phyloP scores from a whole-genome alignment of 92 coral and sea anemone species.

The Parazoanthus swiftii region DNA sequence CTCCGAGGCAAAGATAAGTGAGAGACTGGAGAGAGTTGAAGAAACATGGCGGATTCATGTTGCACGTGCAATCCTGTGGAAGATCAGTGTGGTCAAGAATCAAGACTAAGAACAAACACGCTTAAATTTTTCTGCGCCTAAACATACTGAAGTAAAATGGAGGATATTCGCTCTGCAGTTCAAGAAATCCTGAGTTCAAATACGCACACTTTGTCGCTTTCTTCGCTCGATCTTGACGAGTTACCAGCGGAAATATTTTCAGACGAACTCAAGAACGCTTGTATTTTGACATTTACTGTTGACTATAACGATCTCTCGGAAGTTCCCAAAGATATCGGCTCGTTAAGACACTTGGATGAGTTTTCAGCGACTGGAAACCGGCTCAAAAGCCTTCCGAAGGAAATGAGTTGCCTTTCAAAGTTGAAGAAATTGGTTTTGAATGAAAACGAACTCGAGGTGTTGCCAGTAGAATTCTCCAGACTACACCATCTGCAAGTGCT shows the following conservation, averaged over 20 bases:
- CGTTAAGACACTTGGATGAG: constrained; percentile 56
- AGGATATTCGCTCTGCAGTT: constrained; percentile 43
- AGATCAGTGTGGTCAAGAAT: too few relatives aligned
- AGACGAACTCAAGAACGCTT: constrained; percentile 44
- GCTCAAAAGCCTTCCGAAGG: constrained; percentile 62
- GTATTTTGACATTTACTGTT: constrained; percentile 47
- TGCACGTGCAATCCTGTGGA: neutral
- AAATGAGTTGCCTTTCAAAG: constrained; percentile 45
- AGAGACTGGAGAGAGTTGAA: neutral
- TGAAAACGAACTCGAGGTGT: constrained; percentile 65
- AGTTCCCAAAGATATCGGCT: constrained; percentile 67
- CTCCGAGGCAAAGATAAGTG: too few relatives aligned
- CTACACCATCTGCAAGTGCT: constrained; percentile 62
- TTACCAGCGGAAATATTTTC: constrained; percentile 64
- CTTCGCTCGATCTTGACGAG: constrained; percentile 62
- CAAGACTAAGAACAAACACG: too few relatives aligned
- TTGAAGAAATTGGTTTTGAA: constrained; percentile 71
- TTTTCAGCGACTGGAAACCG: constrained; percentile 81
- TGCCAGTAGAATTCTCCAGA: constrained; percentile 62
- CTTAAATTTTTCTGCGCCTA: neutral
- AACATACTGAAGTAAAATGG: constrained; percentile 38
- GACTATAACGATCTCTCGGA: constrained; percentile 79
- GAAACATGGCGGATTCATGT: neutral
- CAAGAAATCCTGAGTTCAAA: constrained; percentile 42
- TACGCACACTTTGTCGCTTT: constrained; percentile 43